Percentiles rank a stretch among this genome's conserved stretches.
Conservation (phyloP, 92 coral and sea anemone genomes). For the Parazoanthus swiftii region DNA sequence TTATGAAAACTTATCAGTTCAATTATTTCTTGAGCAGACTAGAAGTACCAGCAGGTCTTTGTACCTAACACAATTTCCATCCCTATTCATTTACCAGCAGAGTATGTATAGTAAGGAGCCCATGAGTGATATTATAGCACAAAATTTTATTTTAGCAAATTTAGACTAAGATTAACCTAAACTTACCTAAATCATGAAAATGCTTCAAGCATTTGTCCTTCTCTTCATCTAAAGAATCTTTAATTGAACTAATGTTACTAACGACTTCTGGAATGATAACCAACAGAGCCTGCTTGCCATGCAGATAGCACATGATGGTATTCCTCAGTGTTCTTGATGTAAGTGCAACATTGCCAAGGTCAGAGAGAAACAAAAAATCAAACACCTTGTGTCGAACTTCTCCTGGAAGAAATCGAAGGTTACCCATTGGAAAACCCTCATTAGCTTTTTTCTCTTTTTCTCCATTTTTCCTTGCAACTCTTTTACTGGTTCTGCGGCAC, state of each 20-base stretch:
- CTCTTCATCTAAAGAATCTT: constrained; percentile 53
- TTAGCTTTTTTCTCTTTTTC: constrained; percentile 44
- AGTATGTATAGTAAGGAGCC: no score
- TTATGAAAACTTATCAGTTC: no score
- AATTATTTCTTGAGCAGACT: no score
- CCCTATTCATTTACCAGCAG: no score
- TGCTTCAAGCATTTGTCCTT: constrained; percentile 64
- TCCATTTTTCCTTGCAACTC: constrained; percentile 42
- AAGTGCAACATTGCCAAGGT: constrained; percentile 80
- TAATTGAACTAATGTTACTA: constrained; percentile 21
- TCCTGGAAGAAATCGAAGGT: constrained; percentile 70
- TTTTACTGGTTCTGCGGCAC: constrained; percentile 52
- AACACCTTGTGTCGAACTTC: constrained; percentile 81
- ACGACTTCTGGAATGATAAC: constrained; percentile 71
- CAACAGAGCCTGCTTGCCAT: constrained; percentile 76
- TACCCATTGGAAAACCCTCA: constrained; percentile 58
- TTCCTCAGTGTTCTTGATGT: constrained; percentile 80
- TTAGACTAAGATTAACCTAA: background rate
- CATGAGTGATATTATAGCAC: no score
- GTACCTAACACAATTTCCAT: no score
- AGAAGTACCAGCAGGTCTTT: no score
- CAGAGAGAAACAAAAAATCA: constrained; percentile 64
- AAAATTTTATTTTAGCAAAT: no score
- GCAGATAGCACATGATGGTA: constrained; percentile 67
- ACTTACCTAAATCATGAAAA: constrained; percentile 88